Base-by-base conservation (phyloP, 2,888 invertebrate species). In the Clostera curtula region DNA sequence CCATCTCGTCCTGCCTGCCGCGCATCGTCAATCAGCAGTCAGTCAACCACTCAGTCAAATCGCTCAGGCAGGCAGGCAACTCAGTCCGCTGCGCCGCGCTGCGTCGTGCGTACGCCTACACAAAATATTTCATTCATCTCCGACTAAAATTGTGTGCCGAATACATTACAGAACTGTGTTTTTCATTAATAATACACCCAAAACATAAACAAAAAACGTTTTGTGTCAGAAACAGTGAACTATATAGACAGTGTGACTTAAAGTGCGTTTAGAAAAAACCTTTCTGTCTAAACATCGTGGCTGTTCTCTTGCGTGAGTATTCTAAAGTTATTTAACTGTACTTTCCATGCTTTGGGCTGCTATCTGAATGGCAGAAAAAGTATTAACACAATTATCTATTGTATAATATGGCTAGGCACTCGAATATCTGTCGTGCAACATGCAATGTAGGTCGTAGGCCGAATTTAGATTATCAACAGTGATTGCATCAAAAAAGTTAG, bases 251-350 rank as follows among this genome's bases (percentile, higher is more conserved):
- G n/a, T n/a, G n/a, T n/a, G n/a, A n/a, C 17, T 24, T 40, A 24
- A 37, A 41, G 51, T n/a, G n/a, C 49, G 49, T 54, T 45, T 39
- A 29, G 22, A 36, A 47, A 52, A 48, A 56, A 53, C 48, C 44
- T 40, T 44, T 61, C 55, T 59, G 40, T 60, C 63, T 61, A 61
- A 61, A 49, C 59, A 59, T 58, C 61, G 52, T 45, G 32, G 55
- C 58, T 62, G 60, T 57, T 56, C 44, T 39, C 49, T 51, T 50
- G 63, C 62, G 79, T 79, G 66, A 77, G 77, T 77, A 75, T 67
- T 64, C 59, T 62, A 55, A 63, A 68, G 62, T 64, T 66, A 67
- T 69, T 65, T 77, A 77, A 76, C 77, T 73, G 79, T 79, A 73
- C 71, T 68, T 71, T 68, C 65, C 62, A 67, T 67, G 61, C 59